Evolutionary conservation across 2,113 vertebrate genomes (phyloP).

Genomic region (Cephalopholis sonnerati): DNA sequence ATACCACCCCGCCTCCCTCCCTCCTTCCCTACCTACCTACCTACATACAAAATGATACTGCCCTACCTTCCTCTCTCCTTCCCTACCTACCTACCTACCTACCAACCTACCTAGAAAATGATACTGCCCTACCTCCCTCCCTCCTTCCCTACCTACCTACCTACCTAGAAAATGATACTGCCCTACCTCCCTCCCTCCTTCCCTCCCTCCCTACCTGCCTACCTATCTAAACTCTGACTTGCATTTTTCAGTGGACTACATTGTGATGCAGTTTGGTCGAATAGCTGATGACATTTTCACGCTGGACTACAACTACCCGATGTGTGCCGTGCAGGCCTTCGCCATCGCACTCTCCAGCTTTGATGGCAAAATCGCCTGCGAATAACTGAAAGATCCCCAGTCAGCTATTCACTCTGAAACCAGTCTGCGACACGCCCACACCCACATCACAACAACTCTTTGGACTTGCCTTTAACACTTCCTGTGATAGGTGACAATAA

Average conservation of each 20-base stretch:
- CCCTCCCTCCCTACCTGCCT: background rate
- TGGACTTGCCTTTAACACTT: constrained; percentile 21
- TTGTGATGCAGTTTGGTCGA: constrained; percentile 97
- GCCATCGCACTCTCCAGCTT: constrained; percentile 98
- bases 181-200: no score
- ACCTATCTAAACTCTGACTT: background rate
- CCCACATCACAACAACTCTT: constrained; percentile 16
- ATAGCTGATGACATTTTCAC: constrained; percentile 97
- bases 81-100: no score
- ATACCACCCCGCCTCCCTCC: no score
- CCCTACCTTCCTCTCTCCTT: no score
- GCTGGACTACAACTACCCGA: constrained; percentile 95
- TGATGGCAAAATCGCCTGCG: constrained; percentile 96
- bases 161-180: background rate
- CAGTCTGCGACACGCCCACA: background rate
- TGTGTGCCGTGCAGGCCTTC: constrained; percentile 96
- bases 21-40: no score
- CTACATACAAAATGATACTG: no score
- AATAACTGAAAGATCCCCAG: constrained; percentile 78
- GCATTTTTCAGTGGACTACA: constrained; percentile 89
- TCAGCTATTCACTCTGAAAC: background rate
- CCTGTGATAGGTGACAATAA: constrained; percentile 1
- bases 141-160: no score
- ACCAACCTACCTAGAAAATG: no score
- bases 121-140: no score